Evolutionary conservation across 2,888 invertebrate species (phyloP).

Genomic region (Morpho achilles): DNA sequence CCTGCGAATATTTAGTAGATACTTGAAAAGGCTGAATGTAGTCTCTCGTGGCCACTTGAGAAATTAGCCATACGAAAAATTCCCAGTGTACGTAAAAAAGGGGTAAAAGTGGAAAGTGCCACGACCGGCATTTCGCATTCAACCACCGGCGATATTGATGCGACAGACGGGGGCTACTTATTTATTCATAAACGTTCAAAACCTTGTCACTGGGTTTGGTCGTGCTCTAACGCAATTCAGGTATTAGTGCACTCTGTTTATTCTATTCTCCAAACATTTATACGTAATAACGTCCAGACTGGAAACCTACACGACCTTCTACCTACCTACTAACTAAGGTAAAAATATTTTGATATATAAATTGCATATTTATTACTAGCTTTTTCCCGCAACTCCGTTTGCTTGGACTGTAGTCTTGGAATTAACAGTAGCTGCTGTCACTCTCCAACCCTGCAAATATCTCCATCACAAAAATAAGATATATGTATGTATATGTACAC

Average conservation of each 20-base stretch:
- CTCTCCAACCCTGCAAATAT: too few relatives aligned
- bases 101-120: constrained; percentile 70
- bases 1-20: not conserved
- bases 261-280: constrained; percentile 31
- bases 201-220: constrained; percentile 30
- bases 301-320: constrained; percentile 23
- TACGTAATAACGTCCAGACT: constrained; percentile 32
- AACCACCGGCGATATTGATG: constrained; percentile 67
- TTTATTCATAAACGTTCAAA: constrained; percentile 65
- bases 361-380: too few relatives aligned
- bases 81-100: constrained; percentile 48
- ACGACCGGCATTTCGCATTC: constrained; percentile 72
- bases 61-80: constrained; percentile 61
- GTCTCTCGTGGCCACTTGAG: constrained; percentile 29
- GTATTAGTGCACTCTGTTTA: constrained; percentile 38
- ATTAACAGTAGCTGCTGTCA: too few relatives aligned
- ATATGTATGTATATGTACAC: too few relatives aligned
- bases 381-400: too few relatives aligned
- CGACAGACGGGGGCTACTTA: constrained; percentile 66
- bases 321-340: too few relatives aligned
- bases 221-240: constrained; percentile 29
- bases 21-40: constrained; percentile 10
- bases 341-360: too few relatives aligned
- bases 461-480: too few relatives aligned
- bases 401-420: too few relatives aligned